phyloP scores from a whole-genome alignment of 2,888 invertebrate genomes.

The Euspilapteryx auroguttella region DNA sequence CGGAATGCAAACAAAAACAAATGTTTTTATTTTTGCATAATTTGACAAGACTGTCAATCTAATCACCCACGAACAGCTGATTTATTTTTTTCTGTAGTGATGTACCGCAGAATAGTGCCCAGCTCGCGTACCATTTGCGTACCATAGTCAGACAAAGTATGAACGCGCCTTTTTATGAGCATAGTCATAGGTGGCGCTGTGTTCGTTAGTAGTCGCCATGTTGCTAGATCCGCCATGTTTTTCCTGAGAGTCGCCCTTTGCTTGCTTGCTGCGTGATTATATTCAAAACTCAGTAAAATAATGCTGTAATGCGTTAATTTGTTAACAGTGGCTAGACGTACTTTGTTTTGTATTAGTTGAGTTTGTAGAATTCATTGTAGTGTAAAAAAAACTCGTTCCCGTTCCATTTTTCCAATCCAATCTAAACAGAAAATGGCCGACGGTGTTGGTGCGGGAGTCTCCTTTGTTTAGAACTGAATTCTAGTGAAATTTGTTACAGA shows the following conservation, averaged over 20 bases:
- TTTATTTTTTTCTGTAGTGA: too few species aligned
- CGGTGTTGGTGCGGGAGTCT: conserved; percentile 77
- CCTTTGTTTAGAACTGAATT: conserved; percentile 76
- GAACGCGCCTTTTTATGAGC: conserved; percentile 8
- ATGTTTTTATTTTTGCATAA: too few species aligned
- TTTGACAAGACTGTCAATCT: too few species aligned
- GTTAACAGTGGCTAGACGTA: conserved; percentile 39
- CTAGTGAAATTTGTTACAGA: conserved; percentile 51
- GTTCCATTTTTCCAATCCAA: conserved; percentile 53
- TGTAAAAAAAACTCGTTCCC: conserved; percentile 36
- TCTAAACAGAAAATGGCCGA: conserved; percentile 82
- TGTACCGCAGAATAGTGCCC: too few species aligned
- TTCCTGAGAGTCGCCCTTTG: conserved; percentile 47
- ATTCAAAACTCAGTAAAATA: conserved; percentile 32
- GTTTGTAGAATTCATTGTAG: conserved; percentile 19
- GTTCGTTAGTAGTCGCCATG: conserved; percentile 36
- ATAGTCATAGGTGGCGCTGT: conserved; percentile 24
- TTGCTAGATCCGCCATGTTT: conserved; percentile 51
- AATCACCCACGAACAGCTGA: too few species aligned
- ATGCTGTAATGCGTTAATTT: conserved; percentile 38
- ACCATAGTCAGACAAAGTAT: too few species aligned
- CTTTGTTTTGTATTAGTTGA: conserved; percentile 19
- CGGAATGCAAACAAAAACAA: too few species aligned
- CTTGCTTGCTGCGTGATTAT: conserved; percentile 36
- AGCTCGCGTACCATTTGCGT: too few species aligned